A percentile compares a stretch with the other conserved stretches of the same genome.
These are phyloP conservation scores for Clarias batrachus DNA, from an alignment of 2,113 vertebrate species.

Conservation along the genomic window DNA sequence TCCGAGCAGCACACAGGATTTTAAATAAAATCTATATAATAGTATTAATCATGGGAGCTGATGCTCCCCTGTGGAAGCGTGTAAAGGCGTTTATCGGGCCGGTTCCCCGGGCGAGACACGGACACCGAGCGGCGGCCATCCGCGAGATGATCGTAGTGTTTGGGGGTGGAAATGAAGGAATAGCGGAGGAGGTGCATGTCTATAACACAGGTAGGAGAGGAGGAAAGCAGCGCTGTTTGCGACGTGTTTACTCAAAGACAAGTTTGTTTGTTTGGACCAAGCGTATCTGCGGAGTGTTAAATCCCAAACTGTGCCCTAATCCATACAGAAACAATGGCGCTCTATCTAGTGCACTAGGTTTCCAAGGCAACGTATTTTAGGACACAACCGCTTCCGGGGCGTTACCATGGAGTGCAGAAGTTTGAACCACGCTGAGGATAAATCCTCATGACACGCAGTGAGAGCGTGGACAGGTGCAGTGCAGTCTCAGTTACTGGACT, in stretches of 20 bases:
- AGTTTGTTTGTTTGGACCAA: neutral
- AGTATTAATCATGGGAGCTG: constrained; percentile 61
- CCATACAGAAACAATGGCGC: neutral
- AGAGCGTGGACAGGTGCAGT: no score
- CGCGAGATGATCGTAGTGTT: constrained; percentile 90
- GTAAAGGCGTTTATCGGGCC: constrained; percentile 85
- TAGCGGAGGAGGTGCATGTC: constrained; percentile 90
- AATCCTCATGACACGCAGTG: no score
- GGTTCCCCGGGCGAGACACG: constrained; percentile 88
- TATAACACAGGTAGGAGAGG: constrained; percentile 85
- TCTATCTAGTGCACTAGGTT: neutral
- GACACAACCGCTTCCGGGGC: neutral
- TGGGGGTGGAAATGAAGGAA: constrained; percentile 93
- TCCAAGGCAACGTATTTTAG: neutral
- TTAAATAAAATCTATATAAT: neutral
- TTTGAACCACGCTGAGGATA: neutral
- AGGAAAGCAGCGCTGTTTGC: no score
- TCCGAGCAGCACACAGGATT: neutral
- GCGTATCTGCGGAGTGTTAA: neutral
- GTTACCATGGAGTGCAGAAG: neutral
- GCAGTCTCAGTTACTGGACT: no score
- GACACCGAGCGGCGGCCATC: constrained; percentile 88
- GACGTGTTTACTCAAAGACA: neutral
- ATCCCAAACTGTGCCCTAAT: neutral
- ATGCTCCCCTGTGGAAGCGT: constrained; percentile 82